phyloP scores from a whole-genome alignment of 2,797 vertebrate species.

The Pangasius djambal region DNA sequence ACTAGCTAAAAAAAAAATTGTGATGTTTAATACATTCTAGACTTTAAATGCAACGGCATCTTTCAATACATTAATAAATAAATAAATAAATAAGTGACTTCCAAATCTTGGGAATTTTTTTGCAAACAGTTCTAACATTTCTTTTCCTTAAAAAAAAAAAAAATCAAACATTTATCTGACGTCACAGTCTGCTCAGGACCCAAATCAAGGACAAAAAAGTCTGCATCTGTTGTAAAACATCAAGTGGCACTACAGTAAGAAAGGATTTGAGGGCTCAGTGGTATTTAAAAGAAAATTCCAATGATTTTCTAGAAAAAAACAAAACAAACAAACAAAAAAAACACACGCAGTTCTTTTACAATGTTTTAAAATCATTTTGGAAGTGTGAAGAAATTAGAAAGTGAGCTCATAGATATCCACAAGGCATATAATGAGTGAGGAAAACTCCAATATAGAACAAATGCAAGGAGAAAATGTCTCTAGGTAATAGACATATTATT shows the following conservation, averaged over 20 bases:
- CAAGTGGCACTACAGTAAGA: constrained; percentile 35
- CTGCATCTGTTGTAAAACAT: constrained; percentile 27
- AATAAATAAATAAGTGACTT: constrained; percentile 30
- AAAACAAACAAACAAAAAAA: neutral
- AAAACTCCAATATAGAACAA: no score
- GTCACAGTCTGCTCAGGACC: constrained; percentile 37
- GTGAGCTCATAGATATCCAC: constrained; percentile 23
- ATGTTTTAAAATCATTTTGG: constrained; percentile 13
- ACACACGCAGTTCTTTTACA: neutral
- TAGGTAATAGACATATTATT: neutral
- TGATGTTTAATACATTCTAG: constrained; percentile 50
- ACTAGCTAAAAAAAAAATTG: constrained; percentile 4
- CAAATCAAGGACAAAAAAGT: constrained; percentile 33
- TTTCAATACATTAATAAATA: constrained; percentile 39
- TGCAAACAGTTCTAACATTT: constrained; percentile 22
- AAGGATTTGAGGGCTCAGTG: constrained; percentile 36
- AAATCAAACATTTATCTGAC: constrained; percentile 17
- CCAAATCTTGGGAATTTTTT: constrained; percentile 15
- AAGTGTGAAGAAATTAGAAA: neutral
- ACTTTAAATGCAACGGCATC: constrained; percentile 42
- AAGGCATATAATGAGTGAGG: neutral
- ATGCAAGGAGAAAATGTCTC: neutral
- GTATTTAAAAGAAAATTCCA: constrained; percentile 24
- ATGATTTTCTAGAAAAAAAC: neutral
- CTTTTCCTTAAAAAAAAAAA: neutral